Evolutionary conservation across 2,113 vertebrate species (phyloP), one percentile per base, ranked within the genome.

Genomic region (Vidua chalybeata): DNA sequence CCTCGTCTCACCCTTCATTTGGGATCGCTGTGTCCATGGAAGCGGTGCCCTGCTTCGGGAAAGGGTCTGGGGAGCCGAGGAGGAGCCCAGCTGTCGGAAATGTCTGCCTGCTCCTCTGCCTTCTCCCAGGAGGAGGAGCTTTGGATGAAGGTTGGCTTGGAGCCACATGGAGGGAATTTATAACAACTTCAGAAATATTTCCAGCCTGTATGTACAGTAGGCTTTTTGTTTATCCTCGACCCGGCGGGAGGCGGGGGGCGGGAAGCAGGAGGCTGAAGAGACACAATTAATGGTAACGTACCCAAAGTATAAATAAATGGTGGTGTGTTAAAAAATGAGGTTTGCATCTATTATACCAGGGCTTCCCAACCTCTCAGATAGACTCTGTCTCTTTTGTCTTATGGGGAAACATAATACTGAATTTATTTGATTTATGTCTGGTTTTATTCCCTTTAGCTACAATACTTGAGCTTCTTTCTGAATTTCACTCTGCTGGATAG

Each of bases 71-170:
- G 90, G 68, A 64, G 90, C 81, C 63, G 62, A 41, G 28, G 91
- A 87, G 93, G 78, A 86, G 51, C 33, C 5, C 56, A 2, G 37
- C 10, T 58, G 35, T 11, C 0, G 3, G 86, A 45, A 33, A 49
- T 46, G 78, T 69, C 94, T 78, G 94, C 93, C 94, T 59, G 92
- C 90, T 94, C 90, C 58, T 72, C 61, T 72, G 83, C 92, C 88
- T 87, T 73, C 89, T 95, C 94, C 97, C 91, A 20, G 90, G 91
- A 96, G 94, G 89, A 97, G 96, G 93, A 97, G 92, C 96, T 97
- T 96, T 82, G 94, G 52, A 10, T 59, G 94, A 78, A 85, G 84
- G 27, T 92, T 97, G 96, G 96, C 95, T 95, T 51, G 69, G 85
- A 92, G 97, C 96, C 79, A 72, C 21, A 0, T 0, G 13, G 33